A percentile compares a stretch with the other conserved stretches of the same genome.
phyloP scores from a whole-genome alignment of 2,113 vertebrate genomes.

The Corythaixoides concolor region DNA sequence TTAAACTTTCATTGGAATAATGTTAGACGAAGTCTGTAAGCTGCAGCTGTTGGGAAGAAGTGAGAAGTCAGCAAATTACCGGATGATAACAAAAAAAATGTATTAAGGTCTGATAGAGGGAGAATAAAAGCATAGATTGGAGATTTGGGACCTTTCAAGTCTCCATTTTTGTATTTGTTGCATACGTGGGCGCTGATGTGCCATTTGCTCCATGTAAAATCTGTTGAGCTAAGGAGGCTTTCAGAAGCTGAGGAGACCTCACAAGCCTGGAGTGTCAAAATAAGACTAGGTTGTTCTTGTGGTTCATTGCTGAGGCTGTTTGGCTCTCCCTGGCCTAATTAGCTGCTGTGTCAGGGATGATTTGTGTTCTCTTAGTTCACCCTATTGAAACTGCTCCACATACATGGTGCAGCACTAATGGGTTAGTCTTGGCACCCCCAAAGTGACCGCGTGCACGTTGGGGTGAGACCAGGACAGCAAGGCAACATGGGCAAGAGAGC shows the following conservation, averaged over 20 bases:
- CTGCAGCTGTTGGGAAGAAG: slow-evolving; percentile 48
- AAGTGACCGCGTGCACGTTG: rapidly evolving
- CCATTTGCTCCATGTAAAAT: neutral
- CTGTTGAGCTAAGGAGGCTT: neutral
- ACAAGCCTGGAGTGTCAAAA: neutral
- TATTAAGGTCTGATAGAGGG: neutral
- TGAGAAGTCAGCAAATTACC: slow-evolving; percentile 50
- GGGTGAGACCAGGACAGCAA: neutral
- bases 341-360: neutral
- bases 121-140: neutral
- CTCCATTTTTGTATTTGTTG: neutral
- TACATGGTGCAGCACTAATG: neutral
- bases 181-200: neutral
- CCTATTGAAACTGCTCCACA: neutral
- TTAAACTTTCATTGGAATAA: slow-evolving; percentile 58
- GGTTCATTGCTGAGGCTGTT: neutral
- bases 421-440: neutral
- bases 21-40: slow-evolving; percentile 28
- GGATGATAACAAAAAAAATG: slow-evolving; percentile 39
- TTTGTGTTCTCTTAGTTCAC: neutral
- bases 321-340: neutral
- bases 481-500: neutral
- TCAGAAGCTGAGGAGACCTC: neutral
- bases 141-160: neutral
- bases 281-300: neutral